A percentile compares a stretch with the other conserved stretches of the same genome.
Conservation (phyloP, 2,888 invertebrate genomes). For the Chirona hameri region DNA sequence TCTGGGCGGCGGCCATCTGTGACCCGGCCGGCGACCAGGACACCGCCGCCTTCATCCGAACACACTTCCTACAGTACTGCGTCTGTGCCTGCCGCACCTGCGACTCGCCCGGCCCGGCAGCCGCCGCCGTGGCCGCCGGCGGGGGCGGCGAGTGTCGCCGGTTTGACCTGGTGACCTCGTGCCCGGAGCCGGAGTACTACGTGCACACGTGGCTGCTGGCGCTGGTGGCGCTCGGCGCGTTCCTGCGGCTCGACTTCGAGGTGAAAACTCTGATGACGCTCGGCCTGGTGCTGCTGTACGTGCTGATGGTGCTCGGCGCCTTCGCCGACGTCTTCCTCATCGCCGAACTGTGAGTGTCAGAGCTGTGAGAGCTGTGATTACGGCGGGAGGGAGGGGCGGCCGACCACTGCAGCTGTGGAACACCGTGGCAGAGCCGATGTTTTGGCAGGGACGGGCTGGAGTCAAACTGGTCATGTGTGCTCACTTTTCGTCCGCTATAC, state of each 20-base stretch:
- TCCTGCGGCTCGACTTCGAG: slow-evolving; percentile 81
- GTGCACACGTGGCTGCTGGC: slow-evolving; percentile 92
- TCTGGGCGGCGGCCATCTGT: neutral
- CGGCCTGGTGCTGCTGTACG: slow-evolving; percentile 69
- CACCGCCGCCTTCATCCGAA: neutral
- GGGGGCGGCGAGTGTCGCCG: neutral
- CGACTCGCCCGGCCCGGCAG: neutral
- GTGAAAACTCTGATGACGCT: slow-evolving; percentile 76
- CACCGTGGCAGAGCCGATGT: too few species aligned
- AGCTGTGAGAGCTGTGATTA: too few species aligned
- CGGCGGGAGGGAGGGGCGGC: too few species aligned
- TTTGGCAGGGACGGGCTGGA: too few species aligned
- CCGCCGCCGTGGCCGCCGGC: neutral
- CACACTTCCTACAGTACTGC: neutral
- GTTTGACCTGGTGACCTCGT: slow-evolving; percentile 28
- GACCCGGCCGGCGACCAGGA: neutral
- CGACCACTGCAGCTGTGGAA: too few species aligned
- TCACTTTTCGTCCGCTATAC: too few species aligned
- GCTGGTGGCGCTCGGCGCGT: slow-evolving; percentile 84
- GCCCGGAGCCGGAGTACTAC: slow-evolving; percentile 63
- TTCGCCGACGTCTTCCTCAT: slow-evolving; percentile 31
- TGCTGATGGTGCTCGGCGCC: slow-evolving; percentile 61
- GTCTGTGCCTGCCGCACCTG: neutral
- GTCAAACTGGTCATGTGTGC: too few species aligned
- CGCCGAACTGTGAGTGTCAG: neutral